Percentiles rank a stretch among this genome's conserved stretches.
Evolutionary conservation across 2,888 invertebrate species (phyloP).

Genomic region (Tenthredo amoena): DNA sequence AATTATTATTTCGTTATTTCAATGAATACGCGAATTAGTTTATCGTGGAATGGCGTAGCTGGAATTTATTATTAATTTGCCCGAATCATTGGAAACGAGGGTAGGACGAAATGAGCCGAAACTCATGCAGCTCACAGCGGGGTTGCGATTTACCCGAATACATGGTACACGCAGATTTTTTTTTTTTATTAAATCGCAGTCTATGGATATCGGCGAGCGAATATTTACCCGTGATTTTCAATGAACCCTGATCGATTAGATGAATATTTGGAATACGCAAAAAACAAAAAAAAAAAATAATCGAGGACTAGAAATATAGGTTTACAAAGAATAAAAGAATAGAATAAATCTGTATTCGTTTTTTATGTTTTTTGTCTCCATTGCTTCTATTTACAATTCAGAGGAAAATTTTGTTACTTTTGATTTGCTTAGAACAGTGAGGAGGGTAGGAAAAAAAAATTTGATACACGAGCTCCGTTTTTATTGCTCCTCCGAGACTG

Average conservation of each 20-base stretch:
- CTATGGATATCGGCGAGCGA: conserved; percentile 1
- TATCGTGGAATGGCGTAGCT: neutral
- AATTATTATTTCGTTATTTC: neutral
- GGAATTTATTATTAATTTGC: neutral
- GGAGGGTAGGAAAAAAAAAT: neutral
- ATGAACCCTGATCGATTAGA: neutral
- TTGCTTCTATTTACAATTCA: neutral
- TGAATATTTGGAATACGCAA: neutral
- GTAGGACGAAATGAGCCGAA: neutral
- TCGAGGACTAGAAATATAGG: neutral
- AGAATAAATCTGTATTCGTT: neutral
- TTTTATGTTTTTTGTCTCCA: neutral
- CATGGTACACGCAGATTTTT: neutral
- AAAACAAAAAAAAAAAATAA: neutral
- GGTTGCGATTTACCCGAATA: neutral
- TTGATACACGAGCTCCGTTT: conserved; percentile 2
- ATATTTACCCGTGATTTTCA: neutral
- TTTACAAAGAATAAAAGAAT: neutral
- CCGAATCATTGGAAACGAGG: neutral
- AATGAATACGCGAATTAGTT: conserved; percentile 1
- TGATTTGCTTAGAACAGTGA: neutral
- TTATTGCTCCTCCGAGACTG: neutral
- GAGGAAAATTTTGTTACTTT: neutral
- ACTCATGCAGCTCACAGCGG: neutral
- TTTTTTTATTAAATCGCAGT: neutral